phyloP scores from a whole-genome alignment of 2,888 invertebrate genomes.

The Rotaria magnacalcarata region DNA sequence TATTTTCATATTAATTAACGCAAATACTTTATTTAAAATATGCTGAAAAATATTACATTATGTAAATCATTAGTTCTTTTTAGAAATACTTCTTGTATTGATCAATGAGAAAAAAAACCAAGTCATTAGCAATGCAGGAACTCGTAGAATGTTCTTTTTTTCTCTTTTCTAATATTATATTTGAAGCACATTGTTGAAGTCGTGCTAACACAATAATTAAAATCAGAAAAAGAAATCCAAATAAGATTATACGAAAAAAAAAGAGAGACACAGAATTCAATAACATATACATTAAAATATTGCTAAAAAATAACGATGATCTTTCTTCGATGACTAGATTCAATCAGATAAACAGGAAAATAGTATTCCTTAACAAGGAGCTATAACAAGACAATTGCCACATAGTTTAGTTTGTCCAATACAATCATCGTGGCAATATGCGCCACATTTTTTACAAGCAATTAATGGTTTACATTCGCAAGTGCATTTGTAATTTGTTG shows the following conservation, averaged over 20 bases:
- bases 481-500: conserved; percentile 10
- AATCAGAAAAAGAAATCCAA: neutral
- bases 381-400: conserved; percentile 25
- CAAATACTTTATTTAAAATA: too few relatives aligned
- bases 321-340: conserved; percentile 8
- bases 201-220: neutral
- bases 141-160: neutral
- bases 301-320: conserved; percentile 10
- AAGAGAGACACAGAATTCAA: neutral
- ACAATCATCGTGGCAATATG: conserved; percentile 35
- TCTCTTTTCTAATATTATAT: neutral
- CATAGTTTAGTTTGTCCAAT: conserved; percentile 37
- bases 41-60: too few relatives aligned
- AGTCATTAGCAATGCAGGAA: neutral
- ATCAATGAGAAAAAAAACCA: neutral
- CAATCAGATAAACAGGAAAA: neutral
- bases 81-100: too few relatives aligned
- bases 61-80: too few relatives aligned
- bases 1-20: too few relatives aligned
- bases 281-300: neutral
- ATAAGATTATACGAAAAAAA: neutral
- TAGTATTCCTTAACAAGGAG: neutral
- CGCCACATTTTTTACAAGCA: conserved; percentile 23
- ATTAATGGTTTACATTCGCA: conserved; percentile 27
- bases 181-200: neutral